These are phyloP conservation scores for Tachycineta bicolor DNA, from an alignment of 2,113 vertebrate genomes.

Conservation along the genomic window DNA sequence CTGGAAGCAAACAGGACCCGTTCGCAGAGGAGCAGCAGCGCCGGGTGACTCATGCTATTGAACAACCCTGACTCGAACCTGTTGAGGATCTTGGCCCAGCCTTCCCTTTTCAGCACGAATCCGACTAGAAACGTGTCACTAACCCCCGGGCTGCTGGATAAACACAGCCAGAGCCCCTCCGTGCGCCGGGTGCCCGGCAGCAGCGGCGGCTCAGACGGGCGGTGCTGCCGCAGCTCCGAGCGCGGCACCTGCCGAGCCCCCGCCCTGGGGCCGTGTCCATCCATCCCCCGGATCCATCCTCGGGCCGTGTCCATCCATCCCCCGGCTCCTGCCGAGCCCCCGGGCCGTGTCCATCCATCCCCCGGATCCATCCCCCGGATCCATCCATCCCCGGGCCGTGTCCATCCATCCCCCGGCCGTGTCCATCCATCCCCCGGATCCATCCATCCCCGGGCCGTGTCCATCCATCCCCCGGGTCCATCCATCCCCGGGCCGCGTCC, in stretches of 20 bases:
- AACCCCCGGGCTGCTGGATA: not conserved
- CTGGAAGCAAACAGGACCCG: not conserved
- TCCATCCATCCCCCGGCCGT: not conserved
- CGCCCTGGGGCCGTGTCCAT: not conserved
- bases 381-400: not conserved
- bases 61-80: not conserved
- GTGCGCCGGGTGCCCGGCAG: not conserved
- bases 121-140: not conserved
- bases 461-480: no score
- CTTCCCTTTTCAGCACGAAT: not conserved
- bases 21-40: not conserved
- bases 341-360: not conserved
- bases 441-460: not conserved
- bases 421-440: no score
- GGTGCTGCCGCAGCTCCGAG: not conserved
- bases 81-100: slow-evolving; percentile 4
- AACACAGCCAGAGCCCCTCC: not conserved
- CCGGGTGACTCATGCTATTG: not conserved
- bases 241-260: not conserved
- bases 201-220: rapidly evolving
- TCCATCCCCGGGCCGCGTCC: no score
- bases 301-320: not conserved
- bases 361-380: no score
- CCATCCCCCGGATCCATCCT: no score
- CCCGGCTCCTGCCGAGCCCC: not conserved